These are phyloP conservation scores for Macropis europaea DNA, from an alignment of 2,888 invertebrate genomes.

Conservation along the genomic window DNA sequence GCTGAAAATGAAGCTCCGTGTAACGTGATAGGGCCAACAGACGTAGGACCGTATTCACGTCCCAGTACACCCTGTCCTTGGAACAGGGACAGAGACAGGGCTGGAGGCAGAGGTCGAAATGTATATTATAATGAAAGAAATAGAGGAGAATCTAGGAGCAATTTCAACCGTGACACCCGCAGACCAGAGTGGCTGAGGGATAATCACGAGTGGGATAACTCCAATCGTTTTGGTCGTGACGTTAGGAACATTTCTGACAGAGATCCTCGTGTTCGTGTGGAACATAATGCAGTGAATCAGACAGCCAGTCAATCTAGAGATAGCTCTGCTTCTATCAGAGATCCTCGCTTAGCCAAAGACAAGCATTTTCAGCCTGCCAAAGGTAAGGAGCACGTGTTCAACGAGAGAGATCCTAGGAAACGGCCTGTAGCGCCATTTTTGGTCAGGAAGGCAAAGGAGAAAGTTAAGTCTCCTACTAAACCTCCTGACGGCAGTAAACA, in stretches of 20 bases:
- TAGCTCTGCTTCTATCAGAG: constrained; percentile 45
- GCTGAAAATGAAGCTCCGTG: constrained; percentile 47
- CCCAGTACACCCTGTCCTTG: constrained; percentile 53
- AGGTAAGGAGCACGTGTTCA: constrained; percentile 42
- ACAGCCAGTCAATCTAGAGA: constrained; percentile 39
- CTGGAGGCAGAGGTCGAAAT: constrained; percentile 49
- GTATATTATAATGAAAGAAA: constrained; percentile 60
- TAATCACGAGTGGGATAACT: constrained; percentile 41
- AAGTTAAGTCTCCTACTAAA: constrained; percentile 51
- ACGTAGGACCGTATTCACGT: constrained; percentile 29
- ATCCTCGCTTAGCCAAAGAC: constrained; percentile 68
- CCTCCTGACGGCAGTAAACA: constrained; percentile 51
- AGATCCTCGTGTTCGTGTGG: constrained; percentile 59
- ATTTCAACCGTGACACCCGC: constrained; percentile 59
- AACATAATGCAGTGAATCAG: constrained; percentile 38
- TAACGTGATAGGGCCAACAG: constrained; percentile 4
- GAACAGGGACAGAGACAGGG: constrained; percentile 48
- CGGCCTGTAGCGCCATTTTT: constrained; percentile 14
- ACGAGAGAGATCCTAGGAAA: constrained; percentile 66
- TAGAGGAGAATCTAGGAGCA: constrained; percentile 47
- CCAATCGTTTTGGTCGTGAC: constrained; percentile 54
- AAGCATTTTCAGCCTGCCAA: constrained; percentile 30
- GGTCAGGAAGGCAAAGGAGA: constrained; percentile 43
- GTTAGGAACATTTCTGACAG: constrained; percentile 54
- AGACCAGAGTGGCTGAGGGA: constrained; percentile 57